Base-by-base conservation (phyloP, 2,797 vertebrate genomes). In the Limosa lapponica region DNA sequence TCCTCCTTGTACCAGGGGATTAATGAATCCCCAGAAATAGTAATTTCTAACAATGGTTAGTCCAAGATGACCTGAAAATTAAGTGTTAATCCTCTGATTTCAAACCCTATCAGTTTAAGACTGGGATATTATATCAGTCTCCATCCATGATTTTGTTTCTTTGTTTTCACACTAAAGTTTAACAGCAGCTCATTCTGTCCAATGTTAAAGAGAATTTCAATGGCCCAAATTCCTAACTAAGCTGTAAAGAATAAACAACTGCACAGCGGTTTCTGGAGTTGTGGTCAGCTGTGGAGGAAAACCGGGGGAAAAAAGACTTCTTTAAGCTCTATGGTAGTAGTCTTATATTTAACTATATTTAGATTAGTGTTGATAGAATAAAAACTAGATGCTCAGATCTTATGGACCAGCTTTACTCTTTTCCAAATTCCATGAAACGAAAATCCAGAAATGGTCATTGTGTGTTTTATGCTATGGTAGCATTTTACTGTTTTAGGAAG, bases 91-190 rank as follows among this genome's bases (percentile, higher is more conserved):
- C 23, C 37, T 92, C 86, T 70, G 32, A 81, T 44, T 93, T 92
- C 55, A 94, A 85, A 48, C 9, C 8, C 22, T 8, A 18, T 61
- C 61, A 94, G 30, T 69, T 58, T 32, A 61, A 80, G 72, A 87
- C 49, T 72, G 8, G 17, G 37, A 65, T 28, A 73, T 11, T 36
- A 8, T 71, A 71, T 70, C 28, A 48, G 3, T 51, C 46, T 90
- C 24, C 48, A 87, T 49, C 37, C 41, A 58, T 41, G 22, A 62
- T 78, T 97, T 94, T 92, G 86, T n/a, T 34, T 55, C 52, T 95
- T 91, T 97, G 87, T 97, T 96, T 96, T 87, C 66, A 94, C 64
- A 88, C 52, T 36, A 32, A 93, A 96, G 81, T 84, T 96, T 32
- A 74, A 62, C 16, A 58, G 30, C 88, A 66, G 28, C 34, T 75